A percentile compares a stretch with the other conserved stretches of the same genome.
Conservation (phyloP, 2,113 vertebrate genomes). For the Calypte anna region DNA sequence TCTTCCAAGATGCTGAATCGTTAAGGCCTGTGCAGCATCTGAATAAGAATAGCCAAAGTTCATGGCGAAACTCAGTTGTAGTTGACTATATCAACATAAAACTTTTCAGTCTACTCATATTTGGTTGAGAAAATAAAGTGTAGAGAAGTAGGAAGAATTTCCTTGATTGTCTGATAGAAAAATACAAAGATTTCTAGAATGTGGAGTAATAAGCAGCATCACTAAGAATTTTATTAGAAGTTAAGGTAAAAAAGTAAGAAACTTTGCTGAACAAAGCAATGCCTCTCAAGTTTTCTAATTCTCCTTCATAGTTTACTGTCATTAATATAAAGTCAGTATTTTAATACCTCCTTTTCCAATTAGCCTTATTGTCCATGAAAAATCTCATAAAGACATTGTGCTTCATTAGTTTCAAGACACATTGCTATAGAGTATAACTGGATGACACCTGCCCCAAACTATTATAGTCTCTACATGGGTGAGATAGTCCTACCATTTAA, state of each 20-base stretch:
- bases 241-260: neutral
- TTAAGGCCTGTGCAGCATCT: neutral
- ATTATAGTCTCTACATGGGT: neutral
- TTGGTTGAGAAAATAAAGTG: neutral
- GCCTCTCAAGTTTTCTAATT: conserved; percentile 10
- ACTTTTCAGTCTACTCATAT: neutral
- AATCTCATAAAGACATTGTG: conserved; percentile 39
- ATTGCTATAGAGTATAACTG: neutral
- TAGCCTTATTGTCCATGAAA: conserved; percentile 64
- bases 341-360: conserved; percentile 44
- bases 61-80: neutral
- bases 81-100: neutral
- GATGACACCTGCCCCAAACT: neutral
- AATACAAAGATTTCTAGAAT: neutral
- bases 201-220: neutral
- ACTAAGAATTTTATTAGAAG: neutral
- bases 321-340: conserved; percentile 40
- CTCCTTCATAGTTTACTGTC: conserved; percentile 53
- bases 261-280: conserved; percentile 14
- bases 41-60: neutral
- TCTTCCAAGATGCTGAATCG: neutral
- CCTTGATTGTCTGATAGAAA: neutral
- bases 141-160: neutral
- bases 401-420: conserved; percentile 59
- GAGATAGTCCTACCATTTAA: neutral